Evolutionary conservation across 2,113 vertebrate species (phyloP), one percentile per base, ranked within the genome.

Genomic region (Centropristis striata): DNA sequence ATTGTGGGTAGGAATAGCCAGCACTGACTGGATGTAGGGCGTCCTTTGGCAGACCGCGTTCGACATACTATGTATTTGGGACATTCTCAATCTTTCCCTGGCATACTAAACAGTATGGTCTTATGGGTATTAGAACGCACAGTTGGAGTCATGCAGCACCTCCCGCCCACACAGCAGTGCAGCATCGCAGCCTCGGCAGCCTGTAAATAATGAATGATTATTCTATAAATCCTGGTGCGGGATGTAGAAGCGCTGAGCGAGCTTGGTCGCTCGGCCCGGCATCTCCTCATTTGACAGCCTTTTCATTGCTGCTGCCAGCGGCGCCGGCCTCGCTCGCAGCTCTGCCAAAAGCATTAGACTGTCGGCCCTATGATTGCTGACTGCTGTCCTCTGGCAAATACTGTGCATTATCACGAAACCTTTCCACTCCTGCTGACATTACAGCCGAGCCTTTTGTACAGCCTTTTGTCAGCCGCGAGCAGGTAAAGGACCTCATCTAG

Each of bases 181-280:
- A 60, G 66, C 58, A 23, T 28, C 32, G 7, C 63, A 32, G 21
- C 23, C 32, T 49, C 67, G 5, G 13, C 32, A 46, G 32, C 51
- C 53, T 7, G 51, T 79, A 72, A 91, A 88, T 86, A 86, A 89
- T 80, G n/a, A 51, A 72, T 21, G 71, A 46, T 23, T 72, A 46
- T 27, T 58, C 66, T 47, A 37, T 83, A 75, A 86, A 78, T 84
- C 66, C 1, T n/a, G 41, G 14, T 1, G 11, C 6, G 7, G 39
- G 20, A 27, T 16, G 47, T n/a, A 47, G 39, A 72, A 57, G 54
- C 42, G 10, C 41, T 10, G 39, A 14, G 27, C 12, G n/a, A 3
- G 46, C 36, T 69, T 1, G 58, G 8, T 63, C 16, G 16, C 20
- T 32, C 8, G 2, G 51, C 20, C 39, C 8, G 2, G 51, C 44